phyloP scores from a whole-genome alignment of 2,888 invertebrate species.

The Galeopsomyia nigrocyanea region DNA sequence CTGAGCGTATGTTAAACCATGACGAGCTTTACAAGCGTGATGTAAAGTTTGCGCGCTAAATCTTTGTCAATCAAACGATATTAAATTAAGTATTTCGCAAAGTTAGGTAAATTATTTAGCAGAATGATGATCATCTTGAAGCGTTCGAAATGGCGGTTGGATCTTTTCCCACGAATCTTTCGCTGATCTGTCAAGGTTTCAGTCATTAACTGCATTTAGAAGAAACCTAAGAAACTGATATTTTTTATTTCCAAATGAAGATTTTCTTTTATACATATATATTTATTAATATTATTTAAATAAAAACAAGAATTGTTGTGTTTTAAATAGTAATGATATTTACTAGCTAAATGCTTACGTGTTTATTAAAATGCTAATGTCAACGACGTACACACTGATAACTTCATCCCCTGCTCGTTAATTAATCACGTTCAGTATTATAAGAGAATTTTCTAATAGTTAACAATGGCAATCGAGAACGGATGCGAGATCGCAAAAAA shows the following conservation, averaged over 20 bases:
- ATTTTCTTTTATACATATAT: slow-evolving; percentile 41
- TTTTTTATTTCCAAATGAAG: slow-evolving; percentile 33
- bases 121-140: slow-evolving; percentile 28
- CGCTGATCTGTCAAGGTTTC: slow-evolving; percentile 42
- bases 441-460: slow-evolving; percentile 42
- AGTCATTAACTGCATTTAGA: slow-evolving; percentile 47
- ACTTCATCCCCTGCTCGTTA: slow-evolving; percentile 23
- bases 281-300: slow-evolving; percentile 23
- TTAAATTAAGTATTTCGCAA: slow-evolving; percentile 24
- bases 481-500: slow-evolving; percentile 35
- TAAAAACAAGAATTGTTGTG: slow-evolving; percentile 33
- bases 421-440: slow-evolving; percentile 45
- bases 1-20: slow-evolving; percentile 31
- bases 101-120: slow-evolving; percentile 10
- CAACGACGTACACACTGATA: slow-evolving; percentile 16
- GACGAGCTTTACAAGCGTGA: slow-evolving; percentile 29
- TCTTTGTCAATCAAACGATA: slow-evolving; percentile 32
- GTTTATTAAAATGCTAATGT: slow-evolving; percentile 26
- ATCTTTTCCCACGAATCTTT: slow-evolving; percentile 38
- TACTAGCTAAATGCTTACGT: slow-evolving; percentile 26
- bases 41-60: slow-evolving; percentile 30
- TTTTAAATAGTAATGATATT: slow-evolving; percentile 38
- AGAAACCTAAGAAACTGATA: slow-evolving; percentile 36
- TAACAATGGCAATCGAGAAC: slow-evolving; percentile 40
- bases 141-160: slow-evolving; percentile 13